phyloP scores from a whole-genome alignment of 2,888 invertebrate species.

The Coleophora deauratella region DNA sequence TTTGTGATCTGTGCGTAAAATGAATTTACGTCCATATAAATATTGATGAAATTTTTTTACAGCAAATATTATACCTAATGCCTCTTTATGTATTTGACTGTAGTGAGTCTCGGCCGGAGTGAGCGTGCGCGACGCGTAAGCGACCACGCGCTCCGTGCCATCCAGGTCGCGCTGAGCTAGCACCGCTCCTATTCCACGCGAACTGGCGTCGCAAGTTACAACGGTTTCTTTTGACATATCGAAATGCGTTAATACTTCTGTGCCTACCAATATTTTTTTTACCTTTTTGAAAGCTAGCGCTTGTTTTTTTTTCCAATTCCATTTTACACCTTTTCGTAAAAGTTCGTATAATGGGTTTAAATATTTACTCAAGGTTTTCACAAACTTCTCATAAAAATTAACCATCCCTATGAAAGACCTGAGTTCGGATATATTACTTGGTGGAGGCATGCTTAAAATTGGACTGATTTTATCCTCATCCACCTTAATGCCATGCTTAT shows the following conservation, averaged over 20 bases:
- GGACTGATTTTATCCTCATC: constrained; percentile 1
- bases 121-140: constrained; percentile 8
- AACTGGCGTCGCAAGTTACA: constrained; percentile 1
- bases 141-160: constrained; percentile 7
- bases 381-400: constrained; percentile 1
- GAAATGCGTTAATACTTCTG: neutral
- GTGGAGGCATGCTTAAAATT: neutral
- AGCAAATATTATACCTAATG: constrained; percentile 10
- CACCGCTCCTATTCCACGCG: neutral
- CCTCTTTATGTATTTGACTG: constrained; percentile 12
- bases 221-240: neutral
- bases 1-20: constrained; percentile 9
- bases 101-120: neutral
- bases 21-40: constrained; percentile 6
- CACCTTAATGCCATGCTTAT: neutral
- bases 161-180: neutral
- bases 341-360: neutral
- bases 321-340: neutral
- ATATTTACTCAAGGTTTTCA: neutral
- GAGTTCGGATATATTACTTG: neutral
- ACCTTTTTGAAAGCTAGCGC: neutral
- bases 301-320: neutral
- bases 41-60: constrained; percentile 12
- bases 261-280: neutral
- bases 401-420: constrained; percentile 1